phyloP scores from a whole-genome alignment of 23 tunicate genomes.

The Styela clava region DNA sequence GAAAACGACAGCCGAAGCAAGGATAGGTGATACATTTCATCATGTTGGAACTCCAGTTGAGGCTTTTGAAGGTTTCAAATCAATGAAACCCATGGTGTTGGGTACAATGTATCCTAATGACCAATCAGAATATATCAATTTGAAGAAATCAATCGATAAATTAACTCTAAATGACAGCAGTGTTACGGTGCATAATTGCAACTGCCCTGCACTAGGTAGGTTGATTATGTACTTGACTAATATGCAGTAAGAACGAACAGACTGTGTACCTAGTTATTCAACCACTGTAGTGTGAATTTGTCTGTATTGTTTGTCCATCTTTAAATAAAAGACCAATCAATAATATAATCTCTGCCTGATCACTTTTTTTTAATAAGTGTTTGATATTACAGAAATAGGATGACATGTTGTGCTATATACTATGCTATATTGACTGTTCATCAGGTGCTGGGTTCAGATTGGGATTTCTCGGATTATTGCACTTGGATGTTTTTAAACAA shows the following conservation, averaged over 20 bases:
- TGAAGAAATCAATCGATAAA: constrained; percentile 48
- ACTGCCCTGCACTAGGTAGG: constrained; percentile 46
- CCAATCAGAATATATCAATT: constrained; percentile 40
- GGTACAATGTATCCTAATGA: constrained; percentile 61
- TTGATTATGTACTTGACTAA: no score
- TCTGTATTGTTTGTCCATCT: no score
- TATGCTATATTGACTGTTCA: no score
- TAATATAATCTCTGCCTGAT: no score
- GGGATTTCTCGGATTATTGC: constrained; percentile 90
- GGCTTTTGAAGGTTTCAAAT: constrained; percentile 51
- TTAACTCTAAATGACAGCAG: constrained; percentile 77
- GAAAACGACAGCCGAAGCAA: constrained; percentile 73
- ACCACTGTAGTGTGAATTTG: no score
- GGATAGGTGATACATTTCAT: constrained; percentile 72
- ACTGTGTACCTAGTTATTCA: no score
- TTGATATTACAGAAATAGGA: no score
- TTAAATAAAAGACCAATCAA: no score
- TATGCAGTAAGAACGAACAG: no score
- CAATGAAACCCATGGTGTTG: constrained; percentile 77
- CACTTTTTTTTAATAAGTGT: no score
- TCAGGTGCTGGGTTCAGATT: constrained; percentile 81
- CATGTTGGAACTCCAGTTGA: constrained; percentile 32
- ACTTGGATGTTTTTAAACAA: constrained; percentile 91
- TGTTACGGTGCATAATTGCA: constrained; percentile 46
- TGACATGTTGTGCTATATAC: no score